Evolutionary conservation across 2,797 vertebrate genomes (phyloP).

Genomic region (Diceros bicornis): DNA sequence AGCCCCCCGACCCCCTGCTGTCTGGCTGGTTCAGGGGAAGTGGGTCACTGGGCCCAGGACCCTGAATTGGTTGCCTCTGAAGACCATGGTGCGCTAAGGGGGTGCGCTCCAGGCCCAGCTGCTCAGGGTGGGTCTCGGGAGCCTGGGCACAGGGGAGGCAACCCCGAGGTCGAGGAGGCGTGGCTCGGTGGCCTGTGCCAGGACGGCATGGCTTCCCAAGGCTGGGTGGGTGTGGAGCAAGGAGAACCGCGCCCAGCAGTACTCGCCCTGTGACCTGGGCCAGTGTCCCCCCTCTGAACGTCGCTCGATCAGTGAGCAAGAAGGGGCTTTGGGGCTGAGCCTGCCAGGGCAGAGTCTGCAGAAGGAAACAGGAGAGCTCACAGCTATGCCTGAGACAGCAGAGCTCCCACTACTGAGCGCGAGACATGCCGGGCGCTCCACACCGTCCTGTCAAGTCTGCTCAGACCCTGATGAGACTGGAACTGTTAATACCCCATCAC

Average conservation of each 20-base stretch:
- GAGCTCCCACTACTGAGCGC: neutral
- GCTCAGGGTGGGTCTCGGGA: rapidly evolving
- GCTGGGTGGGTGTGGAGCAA: too few relatives aligned
- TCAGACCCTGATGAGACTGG: neutral
- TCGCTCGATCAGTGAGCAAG: neutral
- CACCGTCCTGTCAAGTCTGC: neutral
- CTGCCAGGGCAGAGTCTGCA: neutral
- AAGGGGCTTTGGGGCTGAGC: neutral
- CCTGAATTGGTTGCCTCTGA: neutral
- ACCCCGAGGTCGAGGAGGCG: neutral
- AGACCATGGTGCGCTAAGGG: neutral
- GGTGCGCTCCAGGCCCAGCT: rapidly evolving
- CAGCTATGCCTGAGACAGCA: neutral
- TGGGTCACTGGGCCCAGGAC: neutral
- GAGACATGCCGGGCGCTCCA: neutral
- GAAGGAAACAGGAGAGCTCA: neutral
- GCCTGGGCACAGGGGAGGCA: rapidly evolving
- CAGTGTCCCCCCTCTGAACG: too few relatives aligned
- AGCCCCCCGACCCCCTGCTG: neutral
- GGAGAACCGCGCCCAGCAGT: rapidly evolving
- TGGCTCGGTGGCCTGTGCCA: neutral
- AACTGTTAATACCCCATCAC: neutral
- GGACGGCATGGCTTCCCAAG: neutral
- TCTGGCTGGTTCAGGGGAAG: neutral
- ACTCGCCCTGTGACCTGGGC: neutral